These are phyloP conservation scores for Hesperophylax magnus DNA, from an alignment of 1,140 invertebrate genomes.

Conservation along the genomic window DNA sequence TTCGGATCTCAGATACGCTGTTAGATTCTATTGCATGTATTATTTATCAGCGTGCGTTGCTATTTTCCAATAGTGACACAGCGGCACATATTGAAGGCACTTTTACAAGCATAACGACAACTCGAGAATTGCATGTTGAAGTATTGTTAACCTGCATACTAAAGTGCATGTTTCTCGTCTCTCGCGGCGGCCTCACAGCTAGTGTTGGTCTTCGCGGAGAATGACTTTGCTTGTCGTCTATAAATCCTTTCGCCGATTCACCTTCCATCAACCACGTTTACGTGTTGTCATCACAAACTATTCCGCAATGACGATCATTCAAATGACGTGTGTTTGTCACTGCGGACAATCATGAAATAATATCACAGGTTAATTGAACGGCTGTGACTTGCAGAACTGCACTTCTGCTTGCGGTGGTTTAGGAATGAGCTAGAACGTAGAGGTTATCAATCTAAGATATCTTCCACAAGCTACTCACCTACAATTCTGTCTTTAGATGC, in stretches of 20 bases:
- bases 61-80: too few species aligned
- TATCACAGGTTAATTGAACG: conserved; percentile 1
- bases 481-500: too few species aligned
- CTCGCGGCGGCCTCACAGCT: not conserved
- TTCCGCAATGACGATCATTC: not conserved
- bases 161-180: not conserved
- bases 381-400: not conserved
- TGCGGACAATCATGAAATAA: conserved; percentile 7
- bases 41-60: too few species aligned
- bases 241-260: conserved; percentile 5
- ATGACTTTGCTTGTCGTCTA: not conserved
- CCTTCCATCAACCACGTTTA: not conserved
- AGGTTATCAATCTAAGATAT: too few species aligned
- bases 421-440: too few species aligned
- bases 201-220: not conserved
- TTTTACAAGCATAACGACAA: too few species aligned
- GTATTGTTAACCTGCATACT: too few species aligned
- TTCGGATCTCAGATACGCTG: too few species aligned
- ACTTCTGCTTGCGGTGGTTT: not conserved
- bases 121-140: too few species aligned
- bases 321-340: not conserved
- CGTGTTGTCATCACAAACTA: not conserved
- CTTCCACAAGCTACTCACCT: too few species aligned
- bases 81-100: too few species aligned
- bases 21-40: too few species aligned